Percentiles rank a stretch among this genome's conserved stretches.
Conservation (phyloP, 2,113 vertebrate species). For the Cinclus cinclus region DNA sequence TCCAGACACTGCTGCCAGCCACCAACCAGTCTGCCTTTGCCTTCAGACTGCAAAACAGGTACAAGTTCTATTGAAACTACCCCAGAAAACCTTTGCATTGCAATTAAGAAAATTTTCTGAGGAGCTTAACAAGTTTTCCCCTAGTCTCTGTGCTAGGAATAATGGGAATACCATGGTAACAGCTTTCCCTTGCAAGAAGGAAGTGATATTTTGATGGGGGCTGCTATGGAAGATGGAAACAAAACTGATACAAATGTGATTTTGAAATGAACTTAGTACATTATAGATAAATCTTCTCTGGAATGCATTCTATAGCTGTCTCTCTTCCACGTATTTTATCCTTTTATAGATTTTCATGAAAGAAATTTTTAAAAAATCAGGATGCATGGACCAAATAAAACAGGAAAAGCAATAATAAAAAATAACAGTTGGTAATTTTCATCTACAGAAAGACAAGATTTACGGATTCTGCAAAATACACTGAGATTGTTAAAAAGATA, state of each 20-base stretch:
- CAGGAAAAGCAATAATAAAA: background rate
- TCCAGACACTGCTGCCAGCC: background rate
- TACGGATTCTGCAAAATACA: background rate
- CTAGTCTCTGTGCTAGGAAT: background rate
- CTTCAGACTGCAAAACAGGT: background rate
- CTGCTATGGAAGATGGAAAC: background rate
- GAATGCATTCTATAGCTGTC: background rate
- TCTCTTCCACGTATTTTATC: background rate
- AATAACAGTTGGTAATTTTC: background rate
- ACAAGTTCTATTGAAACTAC: background rate
- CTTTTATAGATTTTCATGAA: background rate
- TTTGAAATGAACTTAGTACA: background rate
- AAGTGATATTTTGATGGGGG: slow-evolving; percentile 2
- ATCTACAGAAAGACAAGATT: background rate
- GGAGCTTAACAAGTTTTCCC: background rate
- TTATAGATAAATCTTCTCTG: background rate
- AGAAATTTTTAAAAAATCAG: background rate
- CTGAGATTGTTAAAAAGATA: background rate
- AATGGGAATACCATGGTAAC: slow-evolving; percentile 34
- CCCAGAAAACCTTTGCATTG: background rate
- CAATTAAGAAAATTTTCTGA: background rate
- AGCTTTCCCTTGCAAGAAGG: background rate
- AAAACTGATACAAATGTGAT: background rate
- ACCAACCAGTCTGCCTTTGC: background rate
- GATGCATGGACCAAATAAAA: background rate